phyloP scores from a whole-genome alignment of 2,797 vertebrate genomes.

The Fistularia commersonii region DNA sequence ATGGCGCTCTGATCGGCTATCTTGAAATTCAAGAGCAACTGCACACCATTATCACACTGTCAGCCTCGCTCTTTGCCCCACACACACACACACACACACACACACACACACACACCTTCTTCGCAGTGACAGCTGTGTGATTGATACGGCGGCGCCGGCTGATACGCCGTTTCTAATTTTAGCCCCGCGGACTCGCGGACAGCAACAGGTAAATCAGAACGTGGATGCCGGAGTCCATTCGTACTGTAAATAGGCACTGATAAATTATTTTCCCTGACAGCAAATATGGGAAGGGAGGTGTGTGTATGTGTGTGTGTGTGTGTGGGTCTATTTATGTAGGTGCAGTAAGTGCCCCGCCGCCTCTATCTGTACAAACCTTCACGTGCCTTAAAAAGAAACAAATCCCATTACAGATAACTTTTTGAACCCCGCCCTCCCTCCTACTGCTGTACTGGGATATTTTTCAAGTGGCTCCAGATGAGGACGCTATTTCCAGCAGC shows the following conservation, averaged over 20 bases:
- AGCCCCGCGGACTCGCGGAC: slow-evolving; percentile 50
- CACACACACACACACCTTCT: slow-evolving; percentile 16
- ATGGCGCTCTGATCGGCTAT: too few relatives aligned
- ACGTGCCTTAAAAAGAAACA: not conserved
- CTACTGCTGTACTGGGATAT: too few relatives aligned
- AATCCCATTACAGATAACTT: not conserved
- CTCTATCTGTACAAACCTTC: too few relatives aligned
- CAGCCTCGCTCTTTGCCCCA: slow-evolving; percentile 18
- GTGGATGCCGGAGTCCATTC: slow-evolving; percentile 60
- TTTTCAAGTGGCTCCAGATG: too few relatives aligned
- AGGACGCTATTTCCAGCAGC: slow-evolving; percentile 1
- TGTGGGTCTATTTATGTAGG: too few relatives aligned
- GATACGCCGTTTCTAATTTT: slow-evolving; percentile 71
- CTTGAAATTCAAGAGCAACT: too few relatives aligned
- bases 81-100: slow-evolving; percentile 1
- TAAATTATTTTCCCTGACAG: slow-evolving; percentile 61
- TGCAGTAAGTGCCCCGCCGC: too few relatives aligned
- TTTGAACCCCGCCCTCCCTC: too few relatives aligned
- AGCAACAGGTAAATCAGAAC: slow-evolving; percentile 72
- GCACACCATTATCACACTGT: too few relatives aligned
- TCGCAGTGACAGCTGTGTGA: slow-evolving; percentile 61
- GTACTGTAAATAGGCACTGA: slow-evolving; percentile 61
- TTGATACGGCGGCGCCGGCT: slow-evolving; percentile 60
- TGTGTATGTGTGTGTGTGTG: too few relatives aligned
- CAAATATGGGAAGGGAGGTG: too few relatives aligned